Evolutionary conservation across 2,797 vertebrate genomes (phyloP).

Genomic region (Tinamus major): DNA sequence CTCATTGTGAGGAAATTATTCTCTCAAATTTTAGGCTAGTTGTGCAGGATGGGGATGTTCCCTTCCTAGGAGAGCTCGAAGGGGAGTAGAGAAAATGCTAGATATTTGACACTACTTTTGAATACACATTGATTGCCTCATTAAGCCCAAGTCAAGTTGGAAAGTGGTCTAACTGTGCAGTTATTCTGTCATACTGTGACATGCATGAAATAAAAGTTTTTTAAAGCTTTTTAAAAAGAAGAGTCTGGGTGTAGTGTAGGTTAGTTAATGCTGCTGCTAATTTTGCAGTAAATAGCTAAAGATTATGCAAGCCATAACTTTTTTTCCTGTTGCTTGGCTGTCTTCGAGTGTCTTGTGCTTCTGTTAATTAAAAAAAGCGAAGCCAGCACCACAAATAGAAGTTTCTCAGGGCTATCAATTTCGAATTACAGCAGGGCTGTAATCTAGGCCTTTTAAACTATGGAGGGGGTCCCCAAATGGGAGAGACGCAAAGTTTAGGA

Average conservation of each 20-base stretch:
- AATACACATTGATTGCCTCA: background rate
- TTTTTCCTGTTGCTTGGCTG: background rate
- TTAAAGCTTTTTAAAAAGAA: background rate
- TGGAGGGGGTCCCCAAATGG: accelerated
- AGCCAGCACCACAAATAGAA: background rate
- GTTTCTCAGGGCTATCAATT: background rate
- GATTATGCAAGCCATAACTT: background rate
- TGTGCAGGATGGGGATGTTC: accelerated
- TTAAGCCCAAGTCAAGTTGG: background rate
- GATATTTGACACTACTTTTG: background rate
- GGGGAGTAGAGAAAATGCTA: background rate
- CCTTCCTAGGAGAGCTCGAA: background rate
- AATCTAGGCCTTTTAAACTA: background rate
- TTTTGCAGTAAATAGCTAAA: background rate
- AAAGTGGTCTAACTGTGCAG: background rate
- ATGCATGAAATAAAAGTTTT: background rate
- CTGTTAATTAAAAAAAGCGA: background rate
- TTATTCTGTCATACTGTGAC: background rate
- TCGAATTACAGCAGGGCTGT: background rate
- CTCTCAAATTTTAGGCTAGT: background rate
- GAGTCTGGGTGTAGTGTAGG: accelerated
- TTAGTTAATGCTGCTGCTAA: background rate
- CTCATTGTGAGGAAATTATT: background rate
- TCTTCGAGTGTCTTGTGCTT: background rate
- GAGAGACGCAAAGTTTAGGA: background rate